Base-by-base conservation (phyloP, 2,888 invertebrate genomes). In the Craniophora ligustri region DNA sequence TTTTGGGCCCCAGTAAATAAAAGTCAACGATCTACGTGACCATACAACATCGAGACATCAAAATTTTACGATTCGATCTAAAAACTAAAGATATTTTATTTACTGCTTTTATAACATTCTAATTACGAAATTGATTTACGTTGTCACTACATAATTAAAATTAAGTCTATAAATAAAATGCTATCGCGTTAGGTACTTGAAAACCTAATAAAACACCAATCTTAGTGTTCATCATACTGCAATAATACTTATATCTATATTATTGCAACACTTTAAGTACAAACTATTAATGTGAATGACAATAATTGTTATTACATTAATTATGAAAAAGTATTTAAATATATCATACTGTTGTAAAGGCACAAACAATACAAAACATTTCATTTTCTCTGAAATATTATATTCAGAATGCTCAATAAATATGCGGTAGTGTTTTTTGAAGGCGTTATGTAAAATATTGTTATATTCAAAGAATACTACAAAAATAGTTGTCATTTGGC, bases 401-500 rank as follows among this genome's bases (percentile, higher is more conserved):
- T 36, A 55, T 64, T 64, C 54, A 68, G 56, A 69, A 50, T 41
- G 50, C 49, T 68, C 57, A 56, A 73, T 71, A 38, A 55, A 54
- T 62, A 70, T 60, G 67, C 49, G 44, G 62, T 47, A 61, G 65
- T 69, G 67, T 76, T 56, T 54, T 59, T 55, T 58, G 67, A 42
- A 60, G 65, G 63, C 40, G 19, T 69, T 51, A 67, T 63, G 76
- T 78, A 75, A 78, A 79, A 74, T 73, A 79, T 79, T 72, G 76
- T 78, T 81, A 79, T 80, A 83, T 78, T 86, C 78, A 85, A 88
- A 81, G 79, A 82, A 85, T 86, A 81, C 81, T 92, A 91, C 86
- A 92, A 92, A 92, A 92, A 92, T 92, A 92, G 85, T 89, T 88
- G 86, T 89, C 85, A 88, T 91, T 90, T 91, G 90, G 88, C 88